Conservation (phyloP, 2,888 invertebrate genomes). For the Phymatocera aterrima region DNA sequence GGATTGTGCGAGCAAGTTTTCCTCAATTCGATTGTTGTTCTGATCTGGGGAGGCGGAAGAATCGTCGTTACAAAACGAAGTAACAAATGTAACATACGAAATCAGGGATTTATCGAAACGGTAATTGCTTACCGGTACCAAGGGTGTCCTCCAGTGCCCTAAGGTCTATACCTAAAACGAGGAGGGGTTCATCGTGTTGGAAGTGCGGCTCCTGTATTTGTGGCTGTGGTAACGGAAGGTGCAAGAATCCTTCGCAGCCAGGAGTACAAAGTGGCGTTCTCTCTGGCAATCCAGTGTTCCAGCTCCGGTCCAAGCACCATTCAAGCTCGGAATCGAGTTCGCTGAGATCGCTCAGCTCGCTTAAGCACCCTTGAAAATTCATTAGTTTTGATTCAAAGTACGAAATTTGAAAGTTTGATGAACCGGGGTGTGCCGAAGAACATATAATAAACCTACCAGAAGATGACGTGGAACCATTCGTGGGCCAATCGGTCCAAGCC, state of each 20-base stretch:
- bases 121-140: slow-evolving; percentile 52
- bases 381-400: not conserved
- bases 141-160: slow-evolving; percentile 66
- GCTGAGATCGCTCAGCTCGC: slow-evolving; percentile 68
- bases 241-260: slow-evolving; percentile 76
- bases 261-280: slow-evolving; percentile 78
- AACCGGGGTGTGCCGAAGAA: no score
- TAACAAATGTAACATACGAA: no score
- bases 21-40: slow-evolving; percentile 68
- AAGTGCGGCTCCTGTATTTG: slow-evolving; percentile 66
- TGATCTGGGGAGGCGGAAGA: slow-evolving; percentile 45
- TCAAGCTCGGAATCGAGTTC: slow-evolving; percentile 70
- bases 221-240: slow-evolving; percentile 66
- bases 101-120: not conserved
- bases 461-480: slow-evolving; percentile 58
- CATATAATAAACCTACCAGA: slow-evolving; percentile 59
- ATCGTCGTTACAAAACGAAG: not conserved
- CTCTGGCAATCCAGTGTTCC: slow-evolving; percentile 74
- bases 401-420: no score
- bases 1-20: slow-evolving; percentile 60
- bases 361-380: slow-evolving; percentile 56
- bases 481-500: slow-evolving; percentile 69
- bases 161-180: slow-evolving; percentile 73
- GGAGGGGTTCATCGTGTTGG: slow-evolving; percentile 69
- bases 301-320: slow-evolving; percentile 72